These are phyloP conservation scores for Scaptomyza tumidula DNA, from an alignment of 2,888 invertebrate species.

Conservation along the genomic window DNA sequence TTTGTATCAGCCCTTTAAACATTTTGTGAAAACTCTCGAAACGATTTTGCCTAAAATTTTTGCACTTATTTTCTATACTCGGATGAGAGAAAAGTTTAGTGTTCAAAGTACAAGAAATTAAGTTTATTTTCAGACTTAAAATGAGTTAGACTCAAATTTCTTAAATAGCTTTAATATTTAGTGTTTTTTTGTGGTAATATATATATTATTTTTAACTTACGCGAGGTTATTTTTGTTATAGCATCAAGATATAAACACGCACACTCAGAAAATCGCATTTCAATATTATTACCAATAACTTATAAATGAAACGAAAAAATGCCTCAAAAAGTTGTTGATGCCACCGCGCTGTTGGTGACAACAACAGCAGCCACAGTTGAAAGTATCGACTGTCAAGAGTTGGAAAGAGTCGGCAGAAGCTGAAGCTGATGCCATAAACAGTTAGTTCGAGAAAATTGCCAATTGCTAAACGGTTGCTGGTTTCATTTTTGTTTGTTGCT, in stretches of 20 bases:
- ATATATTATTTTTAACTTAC: too few relatives aligned
- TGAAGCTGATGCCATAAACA: conserved; percentile 58
- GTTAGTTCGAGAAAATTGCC: conserved; percentile 68
- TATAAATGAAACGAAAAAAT: background rate
- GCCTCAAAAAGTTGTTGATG: conserved; percentile 12
- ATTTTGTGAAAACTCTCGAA: too few relatives aligned
- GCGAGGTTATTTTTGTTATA: too few relatives aligned
- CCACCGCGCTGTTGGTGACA: conserved; percentile 1
- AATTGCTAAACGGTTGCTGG: conserved; percentile 65
- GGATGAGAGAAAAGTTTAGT: too few relatives aligned
- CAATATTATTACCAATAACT: background rate
- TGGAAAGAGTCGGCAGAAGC: conserved; percentile 14
- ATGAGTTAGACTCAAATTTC: background rate
- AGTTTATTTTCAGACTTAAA: background rate
- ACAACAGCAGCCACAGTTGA: background rate
- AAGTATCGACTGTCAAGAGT: conserved; percentile 6
- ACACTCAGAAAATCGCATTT: too few relatives aligned
- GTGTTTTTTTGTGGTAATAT: too few relatives aligned
- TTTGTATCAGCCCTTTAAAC: too few relatives aligned
- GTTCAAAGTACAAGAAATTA: too few relatives aligned
- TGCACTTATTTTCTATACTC: too few relatives aligned
- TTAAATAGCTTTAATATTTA: background rate
- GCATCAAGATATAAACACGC: too few relatives aligned
- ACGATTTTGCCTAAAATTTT: too few relatives aligned
- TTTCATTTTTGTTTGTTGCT: conserved; percentile 31